These are phyloP conservation scores for Pluvianellus socialis DNA, from an alignment of 2,113 vertebrate species.

Conservation along the genomic window DNA sequence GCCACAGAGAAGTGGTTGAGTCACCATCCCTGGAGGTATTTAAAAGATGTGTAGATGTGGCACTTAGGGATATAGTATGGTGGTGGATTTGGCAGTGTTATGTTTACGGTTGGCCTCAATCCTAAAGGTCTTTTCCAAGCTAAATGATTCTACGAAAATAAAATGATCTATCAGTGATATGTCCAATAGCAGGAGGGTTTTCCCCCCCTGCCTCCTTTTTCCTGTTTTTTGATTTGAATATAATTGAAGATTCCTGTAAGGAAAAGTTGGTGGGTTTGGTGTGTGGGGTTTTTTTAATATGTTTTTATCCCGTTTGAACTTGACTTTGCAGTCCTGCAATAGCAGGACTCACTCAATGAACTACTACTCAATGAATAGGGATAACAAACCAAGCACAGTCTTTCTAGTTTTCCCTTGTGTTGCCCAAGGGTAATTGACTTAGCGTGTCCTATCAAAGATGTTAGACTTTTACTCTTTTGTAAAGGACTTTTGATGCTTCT, in stretches of 20 bases:
- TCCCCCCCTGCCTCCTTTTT: not conserved
- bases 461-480: constrained; percentile 26
- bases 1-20: not conserved
- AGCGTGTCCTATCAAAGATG: constrained; percentile 29
- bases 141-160: not conserved
- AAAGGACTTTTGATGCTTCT: constrained; percentile 36
- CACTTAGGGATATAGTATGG: not conserved
- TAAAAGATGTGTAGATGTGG: not conserved
- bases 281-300: not conserved
- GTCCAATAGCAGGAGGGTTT: not conserved
- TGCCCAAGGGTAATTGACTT: constrained; percentile 19
- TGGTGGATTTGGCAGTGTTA: not conserved
- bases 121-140: not conserved
- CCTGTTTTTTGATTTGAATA: constrained; percentile 15
- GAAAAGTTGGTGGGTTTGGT: not conserved
- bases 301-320: constrained; percentile 28
- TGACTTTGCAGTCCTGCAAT: not conserved
- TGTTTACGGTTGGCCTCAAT: accelerated
- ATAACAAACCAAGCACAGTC: constrained; percentile 11
- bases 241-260: not conserved
- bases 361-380: not conserved
- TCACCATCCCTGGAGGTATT: not conserved
- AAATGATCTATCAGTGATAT: not conserved
- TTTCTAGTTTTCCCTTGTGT: constrained; percentile 21
- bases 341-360: not conserved